A percentile compares a stretch with the other conserved stretches of the same genome.
Evolutionary conservation across 2,113 vertebrate species (phyloP).

Genomic region (Dipodomys spectabilis): DNA sequence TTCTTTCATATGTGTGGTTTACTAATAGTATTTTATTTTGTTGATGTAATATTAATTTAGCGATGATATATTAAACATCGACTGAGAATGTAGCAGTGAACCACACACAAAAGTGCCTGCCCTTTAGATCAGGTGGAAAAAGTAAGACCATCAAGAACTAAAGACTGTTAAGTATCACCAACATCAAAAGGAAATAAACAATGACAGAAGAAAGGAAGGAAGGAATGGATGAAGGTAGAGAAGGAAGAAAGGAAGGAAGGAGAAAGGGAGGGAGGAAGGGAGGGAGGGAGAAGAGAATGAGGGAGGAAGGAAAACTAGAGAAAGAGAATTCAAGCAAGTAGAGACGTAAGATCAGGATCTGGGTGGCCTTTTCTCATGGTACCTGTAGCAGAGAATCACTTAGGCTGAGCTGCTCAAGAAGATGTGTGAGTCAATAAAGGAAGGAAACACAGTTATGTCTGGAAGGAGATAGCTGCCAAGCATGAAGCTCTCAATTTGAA

Average conservation of each 20-base stretch:
- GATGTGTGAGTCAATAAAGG: not conserved
- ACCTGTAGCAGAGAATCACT: not conserved
- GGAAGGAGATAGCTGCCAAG: not conserved
- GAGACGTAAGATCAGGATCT: fast-evolving
- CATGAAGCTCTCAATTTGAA: not conserved
- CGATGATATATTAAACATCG: not conserved
- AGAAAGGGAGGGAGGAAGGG: too few relatives aligned
- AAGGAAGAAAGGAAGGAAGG: too few relatives aligned
- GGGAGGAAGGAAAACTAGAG: not conserved
- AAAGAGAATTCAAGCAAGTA: not conserved
- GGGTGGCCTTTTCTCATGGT: fast-evolving
- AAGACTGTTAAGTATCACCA: not conserved
- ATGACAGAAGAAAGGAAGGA: not conserved
- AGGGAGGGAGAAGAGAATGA: fast-evolving
- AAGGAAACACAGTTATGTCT: not conserved
- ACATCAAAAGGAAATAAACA: not conserved
- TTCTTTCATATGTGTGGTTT: not conserved
- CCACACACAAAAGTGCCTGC: not conserved
- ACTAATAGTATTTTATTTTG: not conserved
- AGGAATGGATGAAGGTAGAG: fast-evolving
- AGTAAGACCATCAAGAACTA: not conserved
- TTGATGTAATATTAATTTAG: not conserved
- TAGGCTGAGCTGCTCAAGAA: not conserved
- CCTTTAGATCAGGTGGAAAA: not conserved
- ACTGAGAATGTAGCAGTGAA: not conserved